A percentile compares a stretch with the other conserved stretches of the same genome.
Conservation (phyloP, 2,888 invertebrate species). For the Machimus rusticus region DNA sequence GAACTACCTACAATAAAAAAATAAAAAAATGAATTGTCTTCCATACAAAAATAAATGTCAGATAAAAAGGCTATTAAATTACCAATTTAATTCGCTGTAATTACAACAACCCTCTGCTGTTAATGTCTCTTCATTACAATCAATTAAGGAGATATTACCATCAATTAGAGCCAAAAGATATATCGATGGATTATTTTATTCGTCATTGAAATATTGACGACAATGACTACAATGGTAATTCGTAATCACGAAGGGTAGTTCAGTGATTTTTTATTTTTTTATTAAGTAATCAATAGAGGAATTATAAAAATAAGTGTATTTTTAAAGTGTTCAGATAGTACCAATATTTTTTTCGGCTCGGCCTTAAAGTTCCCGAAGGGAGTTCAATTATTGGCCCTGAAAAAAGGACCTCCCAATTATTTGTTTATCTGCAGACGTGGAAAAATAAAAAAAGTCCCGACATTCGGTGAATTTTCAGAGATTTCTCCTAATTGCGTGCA, state of each 20-base stretch:
- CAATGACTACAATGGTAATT: neutral
- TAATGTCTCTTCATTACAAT: neutral
- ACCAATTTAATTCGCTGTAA: neutral
- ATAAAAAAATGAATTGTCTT: neutral
- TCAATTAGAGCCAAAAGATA: neutral
- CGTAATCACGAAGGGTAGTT: neutral
- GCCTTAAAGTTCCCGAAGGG: neutral
- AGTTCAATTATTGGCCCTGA: neutral
- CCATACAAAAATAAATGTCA: neutral
- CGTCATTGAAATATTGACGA: neutral
- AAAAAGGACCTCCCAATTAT: neutral
- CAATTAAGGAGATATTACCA: neutral
- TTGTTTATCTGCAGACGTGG: neutral
- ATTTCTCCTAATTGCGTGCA: conserved; percentile 8
- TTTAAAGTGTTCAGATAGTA: neutral
- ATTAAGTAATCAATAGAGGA: neutral
- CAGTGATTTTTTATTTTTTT: neutral
- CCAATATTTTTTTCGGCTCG: neutral
- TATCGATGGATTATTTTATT: neutral
- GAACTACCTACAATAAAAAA: too few relatives aligned
- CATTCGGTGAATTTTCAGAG: neutral
- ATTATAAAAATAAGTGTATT: neutral
- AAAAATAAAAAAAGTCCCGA: neutral
- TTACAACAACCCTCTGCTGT: neutral
- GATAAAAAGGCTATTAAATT: neutral